Base-by-base conservation (phyloP, 2,797 vertebrate species). In the Ateles fusciceps region DNA sequence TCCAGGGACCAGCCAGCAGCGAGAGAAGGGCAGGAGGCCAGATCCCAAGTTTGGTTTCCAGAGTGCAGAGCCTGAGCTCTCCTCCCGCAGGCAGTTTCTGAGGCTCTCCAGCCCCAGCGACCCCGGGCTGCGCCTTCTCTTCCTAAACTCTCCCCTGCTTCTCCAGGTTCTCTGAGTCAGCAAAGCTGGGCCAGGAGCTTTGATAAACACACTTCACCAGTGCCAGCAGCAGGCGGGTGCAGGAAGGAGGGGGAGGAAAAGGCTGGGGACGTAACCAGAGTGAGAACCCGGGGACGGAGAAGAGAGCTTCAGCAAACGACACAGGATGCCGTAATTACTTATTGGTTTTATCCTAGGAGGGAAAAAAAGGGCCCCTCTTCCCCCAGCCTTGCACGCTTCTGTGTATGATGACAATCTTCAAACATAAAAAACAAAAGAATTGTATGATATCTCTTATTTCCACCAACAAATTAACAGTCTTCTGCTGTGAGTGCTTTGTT, bases 201-300 rank as follows among this genome's bases (percentile, higher is more conserved):
- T 21, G 17, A 17, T n/a, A 78, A 3, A 13, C 36, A 33, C 19
- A 4, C 0, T 1, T n/a, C 19, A 5, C 46, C 5, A 30, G 57
- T 4, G 1, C 55, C 26, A 22, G 79, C 21, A 50, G 78, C 52
- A 39, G 71, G 42, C 21, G 9, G 74, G 28, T 8, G 2, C 24
- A 39, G 57, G 33, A 39, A 21, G 11, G 44, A 22, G 39, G 79
- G 79, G 7, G 6, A 22, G 13, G 6, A 30, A 39, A 5, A 19
- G n/a, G 42, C 19, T 0, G 22, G 19, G 1, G 71, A 11, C 30
- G 0, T 30, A 36, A 76, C 24, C 30, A 5, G 2, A 30, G 17
- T 28, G 39, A 39, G n/a, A 46, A 24, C 33, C 48, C 2, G 2
- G 22, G n/a, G 24, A 28, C 36, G n/a, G 10, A 59, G 21, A n/a